Evolutionary conservation across 1,140 invertebrate species (phyloP).

Genomic region (Homalodisca vitripennis): DNA sequence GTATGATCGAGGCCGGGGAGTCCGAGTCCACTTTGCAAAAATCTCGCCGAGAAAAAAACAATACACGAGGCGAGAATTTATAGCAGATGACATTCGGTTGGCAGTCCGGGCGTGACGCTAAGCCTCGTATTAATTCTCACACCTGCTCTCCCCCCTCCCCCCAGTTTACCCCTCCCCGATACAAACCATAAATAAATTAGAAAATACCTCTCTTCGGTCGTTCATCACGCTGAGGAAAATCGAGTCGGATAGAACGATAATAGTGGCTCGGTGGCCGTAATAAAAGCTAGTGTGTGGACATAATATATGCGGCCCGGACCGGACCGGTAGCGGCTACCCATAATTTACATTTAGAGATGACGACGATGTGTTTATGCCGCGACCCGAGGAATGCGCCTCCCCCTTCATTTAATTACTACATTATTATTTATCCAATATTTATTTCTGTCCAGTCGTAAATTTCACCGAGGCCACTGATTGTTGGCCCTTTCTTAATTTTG

Average conservation of each 20-base stretch:
- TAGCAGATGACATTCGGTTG: conserved; percentile 17
- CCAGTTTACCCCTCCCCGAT: not conserved
- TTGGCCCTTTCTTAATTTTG: conserved; percentile 11
- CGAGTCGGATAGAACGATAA: too few relatives aligned
- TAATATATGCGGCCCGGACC: conserved; percentile 14
- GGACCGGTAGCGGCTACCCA: conserved; percentile 10
- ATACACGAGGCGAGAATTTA: conserved; percentile 3
- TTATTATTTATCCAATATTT: conserved; percentile 14
- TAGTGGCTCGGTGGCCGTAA: too few relatives aligned
- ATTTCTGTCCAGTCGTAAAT: conserved; percentile 5
- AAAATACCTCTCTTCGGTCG: not conserved
- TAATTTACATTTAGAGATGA: conserved; percentile 10
- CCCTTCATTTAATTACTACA: conserved; percentile 15
- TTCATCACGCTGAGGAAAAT: too few relatives aligned
- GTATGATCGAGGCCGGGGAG: not conserved
- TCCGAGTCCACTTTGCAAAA: not conserved
- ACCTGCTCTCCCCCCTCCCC: not conserved
- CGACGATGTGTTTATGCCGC: not conserved
- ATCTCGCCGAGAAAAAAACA: conserved; percentile 16
- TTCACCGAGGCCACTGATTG: conserved; percentile 1
- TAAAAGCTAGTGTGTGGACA: conserved; percentile 17
- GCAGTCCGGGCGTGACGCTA: not conserved
- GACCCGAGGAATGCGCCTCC: conserved; percentile 12
- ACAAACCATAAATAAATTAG: conserved; percentile 18
- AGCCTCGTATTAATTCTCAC: conserved; percentile 17